Conservation (phyloP, 1,140 invertebrate genomes). For the Leptinotarsa texana region DNA sequence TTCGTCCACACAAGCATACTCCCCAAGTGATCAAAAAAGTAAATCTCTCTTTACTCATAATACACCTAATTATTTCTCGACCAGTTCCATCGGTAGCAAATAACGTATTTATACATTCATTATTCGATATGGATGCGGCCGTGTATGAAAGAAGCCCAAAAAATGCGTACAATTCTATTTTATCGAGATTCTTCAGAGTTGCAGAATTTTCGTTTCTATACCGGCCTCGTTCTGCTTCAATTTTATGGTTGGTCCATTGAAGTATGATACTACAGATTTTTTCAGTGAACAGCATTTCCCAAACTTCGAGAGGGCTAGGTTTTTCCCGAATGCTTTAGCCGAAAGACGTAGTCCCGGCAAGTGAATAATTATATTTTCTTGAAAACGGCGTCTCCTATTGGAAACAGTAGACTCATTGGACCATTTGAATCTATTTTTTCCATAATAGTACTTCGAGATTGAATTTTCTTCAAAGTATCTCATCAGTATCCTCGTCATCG, state of each 20-base stretch:
- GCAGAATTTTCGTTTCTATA: background rate
- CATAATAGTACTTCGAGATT: no score
- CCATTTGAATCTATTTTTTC: background rate
- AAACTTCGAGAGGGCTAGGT: background rate
- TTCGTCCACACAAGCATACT: no score
- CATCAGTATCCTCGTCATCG: no score
- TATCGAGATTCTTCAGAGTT: background rate
- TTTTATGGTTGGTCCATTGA: background rate
- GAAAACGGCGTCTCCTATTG: background rate
- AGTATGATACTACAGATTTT: background rate
- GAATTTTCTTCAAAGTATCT: no score
- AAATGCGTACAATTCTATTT: no score
- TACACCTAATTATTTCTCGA: background rate
- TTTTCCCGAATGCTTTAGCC: background rate
- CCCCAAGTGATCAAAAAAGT: background rate
- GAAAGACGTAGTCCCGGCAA: background rate
- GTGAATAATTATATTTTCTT: background rate
- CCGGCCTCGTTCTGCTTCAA: background rate
- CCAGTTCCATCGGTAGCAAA: constrained; percentile 2
- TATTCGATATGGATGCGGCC: background rate
- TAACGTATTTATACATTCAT: constrained; percentile 3
- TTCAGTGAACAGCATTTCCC: background rate
- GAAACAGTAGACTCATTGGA: background rate
- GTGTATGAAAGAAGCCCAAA: background rate
- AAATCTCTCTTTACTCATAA: background rate